phyloP scores from a whole-genome alignment of 2,113 vertebrate species.

The Catharus bicknelli region DNA sequence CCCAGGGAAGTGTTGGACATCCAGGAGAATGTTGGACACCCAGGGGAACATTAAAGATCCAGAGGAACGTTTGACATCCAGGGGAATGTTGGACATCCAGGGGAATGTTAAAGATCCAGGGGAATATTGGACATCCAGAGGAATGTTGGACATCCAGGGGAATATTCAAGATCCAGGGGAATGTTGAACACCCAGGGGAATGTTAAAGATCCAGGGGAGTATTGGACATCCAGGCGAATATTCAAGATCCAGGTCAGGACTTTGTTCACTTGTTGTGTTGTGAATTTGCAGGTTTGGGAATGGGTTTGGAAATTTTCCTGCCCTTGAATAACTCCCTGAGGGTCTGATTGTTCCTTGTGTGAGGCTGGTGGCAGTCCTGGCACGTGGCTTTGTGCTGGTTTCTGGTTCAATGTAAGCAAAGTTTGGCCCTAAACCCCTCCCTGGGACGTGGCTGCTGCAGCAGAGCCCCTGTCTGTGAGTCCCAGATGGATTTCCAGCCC shows the following conservation, averaged over 20 bases:
- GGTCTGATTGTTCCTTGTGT: neutral
- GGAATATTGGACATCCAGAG: too few species aligned
- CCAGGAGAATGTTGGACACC: too few species aligned
- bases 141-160: too few species aligned
- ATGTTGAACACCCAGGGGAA: too few species aligned
- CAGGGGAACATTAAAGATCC: too few species aligned
- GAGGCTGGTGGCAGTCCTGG: neutral
- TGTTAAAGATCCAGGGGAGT: too few species aligned
- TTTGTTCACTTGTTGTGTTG: neutral
- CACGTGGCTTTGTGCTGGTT: fast-evolving
- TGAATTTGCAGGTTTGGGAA: neutral
- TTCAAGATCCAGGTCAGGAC: neutral
- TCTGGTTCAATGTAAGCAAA: neutral
- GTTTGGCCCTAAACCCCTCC: neutral
- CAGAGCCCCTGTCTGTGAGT: neutral
- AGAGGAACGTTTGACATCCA: too few species aligned
- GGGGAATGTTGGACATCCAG: too few species aligned
- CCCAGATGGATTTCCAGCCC: neutral
- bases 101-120: too few species aligned
- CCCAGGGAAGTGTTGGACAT: too few species aligned
- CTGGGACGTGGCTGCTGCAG: neutral
- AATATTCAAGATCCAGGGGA: too few species aligned
- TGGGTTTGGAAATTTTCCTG: neutral
- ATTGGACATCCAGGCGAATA: too few species aligned
- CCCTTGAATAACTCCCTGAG: neutral